phyloP scores from a whole-genome alignment of 1,140 invertebrate species.

The Brachionus manjavacas region DNA sequence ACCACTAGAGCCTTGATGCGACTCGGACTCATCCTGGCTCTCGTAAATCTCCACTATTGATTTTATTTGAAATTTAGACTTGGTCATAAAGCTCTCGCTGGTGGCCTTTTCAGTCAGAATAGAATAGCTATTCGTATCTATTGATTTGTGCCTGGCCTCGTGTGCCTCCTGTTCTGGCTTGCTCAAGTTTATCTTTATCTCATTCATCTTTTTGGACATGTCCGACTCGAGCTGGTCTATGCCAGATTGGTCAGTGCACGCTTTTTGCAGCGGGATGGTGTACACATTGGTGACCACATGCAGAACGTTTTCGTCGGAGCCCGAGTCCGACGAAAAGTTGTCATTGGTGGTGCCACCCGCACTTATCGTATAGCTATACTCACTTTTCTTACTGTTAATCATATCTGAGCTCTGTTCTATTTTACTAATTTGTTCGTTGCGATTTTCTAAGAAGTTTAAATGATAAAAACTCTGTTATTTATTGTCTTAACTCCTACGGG shows the following conservation, averaged over 20 bases:
- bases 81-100: not conserved
- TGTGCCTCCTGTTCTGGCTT: not conserved
- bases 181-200: not conserved
- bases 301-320: slow-evolving; percentile 16
- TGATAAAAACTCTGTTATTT: not conserved
- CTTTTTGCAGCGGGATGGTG: slow-evolving; percentile 1
- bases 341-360: not conserved
- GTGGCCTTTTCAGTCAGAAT: not conserved
- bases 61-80: slow-evolving; percentile 40
- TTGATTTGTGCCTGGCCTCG: not conserved
- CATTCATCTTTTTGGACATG: not conserved
- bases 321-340: not conserved
- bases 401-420: slow-evolving; percentile 3
- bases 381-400: slow-evolving; percentile 4
- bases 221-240: not conserved
- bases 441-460: not conserved
- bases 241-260: not conserved
- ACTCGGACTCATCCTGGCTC: not conserved
- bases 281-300: slow-evolving; percentile 41
- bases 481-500: not conserved
- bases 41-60: slow-evolving; percentile 41
- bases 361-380: not conserved
- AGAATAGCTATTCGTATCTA: not conserved
- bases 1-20: not conserved
- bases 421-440: slow-evolving; percentile 1